These are phyloP conservation scores for Neodiprion pinetum DNA, from an alignment of 1,140 invertebrate species.

Conservation along the genomic window DNA sequence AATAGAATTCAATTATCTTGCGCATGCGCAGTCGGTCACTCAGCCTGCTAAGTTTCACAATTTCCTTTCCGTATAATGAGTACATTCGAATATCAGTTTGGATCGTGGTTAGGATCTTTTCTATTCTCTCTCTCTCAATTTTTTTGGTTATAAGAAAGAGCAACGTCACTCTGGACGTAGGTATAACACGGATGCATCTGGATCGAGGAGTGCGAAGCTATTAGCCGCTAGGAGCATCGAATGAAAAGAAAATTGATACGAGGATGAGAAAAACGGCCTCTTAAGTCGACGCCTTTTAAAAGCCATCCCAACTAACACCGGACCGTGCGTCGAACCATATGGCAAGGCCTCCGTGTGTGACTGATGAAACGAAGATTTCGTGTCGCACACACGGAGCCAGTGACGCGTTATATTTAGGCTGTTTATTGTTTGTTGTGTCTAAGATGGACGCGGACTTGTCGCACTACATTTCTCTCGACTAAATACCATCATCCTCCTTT, in stretches of 20 bases:
- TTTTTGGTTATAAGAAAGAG: background rate
- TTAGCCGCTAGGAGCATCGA: slow-evolving; percentile 1
- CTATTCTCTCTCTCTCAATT: no score
- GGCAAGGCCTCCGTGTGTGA: no score
- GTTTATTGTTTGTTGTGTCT: slow-evolving; percentile 4
- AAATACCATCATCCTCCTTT: no score
- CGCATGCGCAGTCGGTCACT: no score
- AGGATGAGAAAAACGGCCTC: background rate
- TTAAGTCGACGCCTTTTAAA: slow-evolving; percentile 1
- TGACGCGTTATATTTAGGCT: background rate
- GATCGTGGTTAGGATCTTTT: no score
- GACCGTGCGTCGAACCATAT: background rate
- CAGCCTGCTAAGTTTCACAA: no score
- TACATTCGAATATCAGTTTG: no score
- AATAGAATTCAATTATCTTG: no score
- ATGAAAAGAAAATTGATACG: slow-evolving; percentile 7
- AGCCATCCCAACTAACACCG: background rate
- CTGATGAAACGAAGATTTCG: no score
- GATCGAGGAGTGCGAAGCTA: background rate
- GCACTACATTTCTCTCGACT: no score
- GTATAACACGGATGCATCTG: slow-evolving; percentile 2
- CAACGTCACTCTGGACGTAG: background rate
- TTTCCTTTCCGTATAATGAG: no score
- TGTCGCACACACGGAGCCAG: no score
- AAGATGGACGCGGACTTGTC: background rate